Conservation (phyloP, 1,140 invertebrate species). For the Drosophila saltans region DNA sequence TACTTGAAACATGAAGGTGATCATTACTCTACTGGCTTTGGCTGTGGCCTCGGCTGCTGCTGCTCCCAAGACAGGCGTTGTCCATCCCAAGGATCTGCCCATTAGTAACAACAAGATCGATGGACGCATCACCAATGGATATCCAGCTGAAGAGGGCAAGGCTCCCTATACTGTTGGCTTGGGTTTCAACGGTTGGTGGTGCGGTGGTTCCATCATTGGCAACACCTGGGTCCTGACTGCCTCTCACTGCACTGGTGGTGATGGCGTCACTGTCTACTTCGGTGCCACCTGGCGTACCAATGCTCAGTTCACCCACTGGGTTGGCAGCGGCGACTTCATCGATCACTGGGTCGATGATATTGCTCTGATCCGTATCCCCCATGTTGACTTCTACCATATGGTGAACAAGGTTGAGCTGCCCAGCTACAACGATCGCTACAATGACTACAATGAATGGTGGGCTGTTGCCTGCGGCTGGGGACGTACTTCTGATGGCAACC, state of each 20-base stretch:
- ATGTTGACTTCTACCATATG: conserved; percentile 42
- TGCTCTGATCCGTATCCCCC: conserved; percentile 41
- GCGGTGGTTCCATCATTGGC: conserved; percentile 86
- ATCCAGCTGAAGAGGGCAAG: conserved; percentile 74
- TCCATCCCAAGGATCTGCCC: background rate
- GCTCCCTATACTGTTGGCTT: conserved; percentile 84
- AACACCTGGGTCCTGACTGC: conserved; percentile 85
- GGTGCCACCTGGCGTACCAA: conserved; percentile 59
- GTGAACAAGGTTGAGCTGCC: conserved; percentile 52
- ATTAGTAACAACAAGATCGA: conserved; percentile 18
- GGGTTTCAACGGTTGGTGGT: conserved; percentile 82
- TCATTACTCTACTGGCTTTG: background rate
- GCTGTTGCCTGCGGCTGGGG: conserved; percentile 58
- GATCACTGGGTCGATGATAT: conserved; percentile 50
- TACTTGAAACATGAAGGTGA: conserved; percentile 9
- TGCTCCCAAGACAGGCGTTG: background rate
- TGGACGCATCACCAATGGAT: conserved; percentile 64
- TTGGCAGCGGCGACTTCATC: conserved; percentile 39
- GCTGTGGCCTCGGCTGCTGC: background rate
- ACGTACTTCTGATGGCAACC: conserved; percentile 26
- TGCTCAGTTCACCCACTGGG: conserved; percentile 37
- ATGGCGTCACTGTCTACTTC: conserved; percentile 42
- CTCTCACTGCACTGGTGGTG: conserved; percentile 84
- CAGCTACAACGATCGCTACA: conserved; percentile 39
- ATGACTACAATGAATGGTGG: conserved; percentile 29